phyloP scores from a whole-genome alignment of 92 coral and sea anemone genomes.

The Nematostella vectensis region DNA sequence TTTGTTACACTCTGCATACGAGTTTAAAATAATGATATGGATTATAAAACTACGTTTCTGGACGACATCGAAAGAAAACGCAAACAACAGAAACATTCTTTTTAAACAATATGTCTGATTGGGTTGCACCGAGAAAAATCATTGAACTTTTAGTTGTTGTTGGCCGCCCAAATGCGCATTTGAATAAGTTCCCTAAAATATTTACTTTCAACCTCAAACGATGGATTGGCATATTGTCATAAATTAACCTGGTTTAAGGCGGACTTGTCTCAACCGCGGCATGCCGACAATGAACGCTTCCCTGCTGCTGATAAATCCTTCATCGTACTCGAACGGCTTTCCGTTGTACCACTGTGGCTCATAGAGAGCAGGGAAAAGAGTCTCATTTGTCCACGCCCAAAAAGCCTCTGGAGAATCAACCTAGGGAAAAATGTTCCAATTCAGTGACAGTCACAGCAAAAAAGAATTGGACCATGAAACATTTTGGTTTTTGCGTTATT shows the following conservation, averaged over 20 bases:
- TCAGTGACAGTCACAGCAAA: too few relatives aligned
- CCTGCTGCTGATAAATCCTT: constrained; percentile 53
- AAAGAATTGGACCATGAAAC: too few relatives aligned
- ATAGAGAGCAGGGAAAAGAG: constrained; percentile 42
- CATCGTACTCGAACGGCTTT: constrained; percentile 34
- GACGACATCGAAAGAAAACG: background rate
- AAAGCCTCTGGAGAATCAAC: constrained; percentile 21
- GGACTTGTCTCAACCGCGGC: constrained; percentile 57
- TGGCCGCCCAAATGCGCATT: too few relatives aligned
- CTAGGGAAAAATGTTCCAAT: constrained; percentile 20
- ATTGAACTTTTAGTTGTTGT: too few relatives aligned
- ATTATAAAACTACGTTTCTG: background rate
- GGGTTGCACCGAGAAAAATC: too few relatives aligned
- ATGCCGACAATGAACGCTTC: constrained; percentile 56
- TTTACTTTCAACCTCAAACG: too few relatives aligned
- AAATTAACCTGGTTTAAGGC: constrained; percentile 52
- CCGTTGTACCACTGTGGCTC: constrained; percentile 52
- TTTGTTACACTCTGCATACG: background rate
- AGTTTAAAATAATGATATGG: too few relatives aligned
- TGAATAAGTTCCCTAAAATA: too few relatives aligned
- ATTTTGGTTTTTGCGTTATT: too few relatives aligned
- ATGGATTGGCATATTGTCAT: too few relatives aligned
- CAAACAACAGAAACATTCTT: too few relatives aligned
- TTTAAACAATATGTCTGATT: too few relatives aligned
- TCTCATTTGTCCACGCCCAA: constrained; percentile 46